Evolutionary conservation across 2,797 vertebrate species (phyloP).

Genomic region (Parauchenoglanis punctatus): DNA sequence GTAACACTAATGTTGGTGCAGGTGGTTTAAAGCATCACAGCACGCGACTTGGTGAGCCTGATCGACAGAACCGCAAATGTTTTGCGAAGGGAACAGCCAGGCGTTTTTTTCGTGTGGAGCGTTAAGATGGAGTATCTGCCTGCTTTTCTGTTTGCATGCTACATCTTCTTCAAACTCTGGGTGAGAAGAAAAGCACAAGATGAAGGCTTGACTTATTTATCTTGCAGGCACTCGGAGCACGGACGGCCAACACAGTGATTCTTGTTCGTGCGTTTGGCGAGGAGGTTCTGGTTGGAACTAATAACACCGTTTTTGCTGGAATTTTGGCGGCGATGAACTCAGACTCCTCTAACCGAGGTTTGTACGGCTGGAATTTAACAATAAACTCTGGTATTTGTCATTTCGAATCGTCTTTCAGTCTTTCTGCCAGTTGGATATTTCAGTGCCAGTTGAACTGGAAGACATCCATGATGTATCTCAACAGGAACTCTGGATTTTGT

Average conservation of each 20-base stretch:
- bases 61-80: neutral
- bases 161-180: conserved; percentile 23
- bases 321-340: neutral
- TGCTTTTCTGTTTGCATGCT: conserved; percentile 41
- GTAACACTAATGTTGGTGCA: neutral
- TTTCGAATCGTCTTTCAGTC: neutral
- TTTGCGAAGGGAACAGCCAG: neutral
- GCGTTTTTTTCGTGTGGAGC: neutral
- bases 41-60: neutral
- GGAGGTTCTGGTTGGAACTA: neutral
- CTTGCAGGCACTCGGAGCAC: neutral
- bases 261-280: neutral
- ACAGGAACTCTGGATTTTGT: conserved; percentile 1
- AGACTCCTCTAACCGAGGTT: neutral
- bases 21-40: neutral
- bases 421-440: conserved; percentile 31
- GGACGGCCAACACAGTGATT: neutral
- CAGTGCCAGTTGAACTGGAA: conserved; percentile 2
- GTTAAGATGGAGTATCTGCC: conserved; percentile 25
- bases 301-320: neutral
- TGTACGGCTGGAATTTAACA: neutral
- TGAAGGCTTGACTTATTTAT: conserved; percentile 26
- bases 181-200: conserved; percentile 26
- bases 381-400: conserved; percentile 21
- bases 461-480: neutral